Evolutionary conservation across 2,888 invertebrate species (phyloP), one percentile per base, ranked within the genome.

Genomic region (Mythimna ferrago): DNA sequence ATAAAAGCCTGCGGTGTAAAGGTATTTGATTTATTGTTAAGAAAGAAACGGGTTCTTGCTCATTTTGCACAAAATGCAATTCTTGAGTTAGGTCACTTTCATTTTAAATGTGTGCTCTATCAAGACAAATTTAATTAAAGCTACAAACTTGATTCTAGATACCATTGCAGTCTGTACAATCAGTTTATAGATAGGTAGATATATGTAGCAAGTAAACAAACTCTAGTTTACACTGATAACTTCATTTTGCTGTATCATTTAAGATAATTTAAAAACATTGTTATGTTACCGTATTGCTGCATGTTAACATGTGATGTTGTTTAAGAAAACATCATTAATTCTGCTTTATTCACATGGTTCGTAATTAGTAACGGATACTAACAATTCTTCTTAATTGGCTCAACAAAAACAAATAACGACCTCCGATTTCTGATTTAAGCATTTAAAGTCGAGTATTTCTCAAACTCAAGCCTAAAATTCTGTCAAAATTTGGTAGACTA

Each of bases 171-270:
- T 26, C 6, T 57, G 16, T 21, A 53, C 1, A 53, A 53, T 53
- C 51, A 48, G 48, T 16, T 53, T 53, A n/a, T 53, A 19, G 19
- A n/a, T 53, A 53, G 19, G 26, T 11, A 35, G 38, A 19, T 53
- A 16, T 53, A 53, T 53, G n/a, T n/a, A 35, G 48, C 48, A 60
- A 38, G 41, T 61, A 73, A 73, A 62, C 74, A 53, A 16, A 14
- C 11, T 19, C 5, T 16, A 57, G 35, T 44, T 56, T n/a, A 51
- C 26, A 48, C n/a, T 2, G 65, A 73, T 70, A 57, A 57, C 51
- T 21, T 19, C 4, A 35, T 77, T 57, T 14, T 44, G 64, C 48
- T 19, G 9, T 51, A 21, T 78, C 75, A 80, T 80, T n/a, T 35
- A 4, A 51, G 68, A 68, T 78, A 68, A 48, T 78, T 68, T 68